Conservation (phyloP, 53 echinoderm and acorn worm genomes). For the Hippasteria phrygiana region DNA sequence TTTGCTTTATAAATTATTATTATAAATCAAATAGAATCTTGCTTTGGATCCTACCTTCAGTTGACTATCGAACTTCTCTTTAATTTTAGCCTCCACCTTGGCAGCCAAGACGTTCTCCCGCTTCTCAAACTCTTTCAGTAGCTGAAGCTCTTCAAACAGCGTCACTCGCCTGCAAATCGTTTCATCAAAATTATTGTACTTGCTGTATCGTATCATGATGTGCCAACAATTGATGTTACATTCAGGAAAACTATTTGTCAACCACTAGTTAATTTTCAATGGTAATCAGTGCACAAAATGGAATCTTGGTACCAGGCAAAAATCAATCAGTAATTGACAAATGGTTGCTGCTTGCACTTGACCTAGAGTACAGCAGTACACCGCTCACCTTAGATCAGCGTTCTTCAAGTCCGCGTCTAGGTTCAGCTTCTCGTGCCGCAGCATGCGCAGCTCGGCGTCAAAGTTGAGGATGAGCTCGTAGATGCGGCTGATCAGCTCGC, state of each 20-base stretch:
- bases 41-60: constrained; percentile 79
- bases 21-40: no score
- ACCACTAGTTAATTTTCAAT: no score
- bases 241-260: no score
- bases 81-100: constrained; percentile 92
- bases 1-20: no score
- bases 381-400: constrained; percentile 84
- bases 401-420: constrained; percentile 93
- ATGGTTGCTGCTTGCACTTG: no score
- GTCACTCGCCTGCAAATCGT: constrained; percentile 56
- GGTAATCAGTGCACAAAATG: no score
- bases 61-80: constrained; percentile 90
- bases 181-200: background rate
- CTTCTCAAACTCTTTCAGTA: constrained; percentile 96
- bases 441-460: constrained; percentile 94
- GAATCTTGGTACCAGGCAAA: no score
- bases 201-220: background rate
- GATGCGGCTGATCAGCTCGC: constrained; percentile 72
- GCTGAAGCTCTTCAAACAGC: constrained; percentile 89
- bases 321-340: no score
- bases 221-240: no score
- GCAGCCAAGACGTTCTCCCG: constrained; percentile 94
- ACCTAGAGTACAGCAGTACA: no score
- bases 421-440: constrained; percentile 88
- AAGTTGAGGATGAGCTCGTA: constrained; percentile 77